Evolutionary conservation across 2,113 vertebrate genomes (phyloP), one percentile per base, ranked within the genome.

Genomic region (Toxotes jaculatrix): DNA sequence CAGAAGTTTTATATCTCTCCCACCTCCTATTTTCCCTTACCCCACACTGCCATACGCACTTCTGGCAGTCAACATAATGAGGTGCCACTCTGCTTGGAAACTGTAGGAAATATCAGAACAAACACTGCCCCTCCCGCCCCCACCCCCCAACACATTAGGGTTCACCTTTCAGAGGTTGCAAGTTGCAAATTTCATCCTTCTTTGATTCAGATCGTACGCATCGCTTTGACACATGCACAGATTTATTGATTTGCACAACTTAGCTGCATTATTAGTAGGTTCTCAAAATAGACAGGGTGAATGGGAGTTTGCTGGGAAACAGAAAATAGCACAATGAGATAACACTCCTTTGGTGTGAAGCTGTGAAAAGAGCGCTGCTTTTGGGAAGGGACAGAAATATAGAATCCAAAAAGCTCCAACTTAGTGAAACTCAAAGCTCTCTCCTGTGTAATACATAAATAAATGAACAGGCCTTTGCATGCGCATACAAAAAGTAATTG

Each of bases 391-490:
- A 79, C 19, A 55, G 74, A 70, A 76, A 71, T 49, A 27, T 43
- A 62, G 42, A 83, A 83, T 63, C 42, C 64, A 77, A 76, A 82
- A 84, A 73, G 71, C 79, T 74, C 53, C 19, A 73, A 87, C 56
- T 83, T 87, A 36, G 56, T 61, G 65, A 68, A 76, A 72, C 34
- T 31, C 68, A 74, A 80, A 76, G 53, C 59, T 63, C 60, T 59
- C 84, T 79, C 27, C 68, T 72, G 76, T 85, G 86, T 85, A 82
- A 69, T 67, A 42, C 63, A 89, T 87, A 60, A 91, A 91, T 85
- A 92, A 92, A 89, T 87, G 70, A 90, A 73, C 63, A 83, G 66
- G 82, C 57, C 65, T 85, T 83, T 86, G 80, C 85, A 65, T 75
- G 78, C 80, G 79, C 80, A 62, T 55, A 84, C 70, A 74, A 67